Evolutionary conservation across 2,113 vertebrate genomes (phyloP).

Genomic region (Neogobius melanostomus): DNA sequence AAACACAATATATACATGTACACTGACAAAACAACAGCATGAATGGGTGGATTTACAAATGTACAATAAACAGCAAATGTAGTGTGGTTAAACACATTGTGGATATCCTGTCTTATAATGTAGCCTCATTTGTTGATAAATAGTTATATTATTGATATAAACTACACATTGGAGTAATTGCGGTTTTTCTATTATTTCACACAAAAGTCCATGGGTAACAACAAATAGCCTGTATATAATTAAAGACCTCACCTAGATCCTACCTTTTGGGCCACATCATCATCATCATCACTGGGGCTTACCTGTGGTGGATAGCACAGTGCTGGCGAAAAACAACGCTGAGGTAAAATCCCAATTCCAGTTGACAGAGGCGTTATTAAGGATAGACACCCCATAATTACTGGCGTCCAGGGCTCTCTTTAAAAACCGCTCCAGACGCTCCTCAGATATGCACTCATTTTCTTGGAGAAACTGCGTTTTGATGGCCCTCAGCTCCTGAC

Average conservation of each 20-base stretch:
- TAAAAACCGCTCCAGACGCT: constrained; percentile 86
- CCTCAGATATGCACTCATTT: constrained; percentile 86
- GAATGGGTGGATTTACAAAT: too few species aligned
- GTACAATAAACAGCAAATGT: too few species aligned
- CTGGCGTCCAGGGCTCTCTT: constrained; percentile 88
- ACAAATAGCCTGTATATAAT: background rate
- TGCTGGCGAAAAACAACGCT: constrained; percentile 94
- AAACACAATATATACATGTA: too few species aligned
- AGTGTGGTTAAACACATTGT: too few species aligned
- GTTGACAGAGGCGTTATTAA: constrained; percentile 88
- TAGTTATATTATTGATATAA: background rate
- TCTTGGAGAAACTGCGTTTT: constrained; percentile 88
- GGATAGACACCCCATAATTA: constrained; percentile 93
- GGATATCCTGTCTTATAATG: too few species aligned
- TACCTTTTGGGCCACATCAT: constrained; percentile 1
- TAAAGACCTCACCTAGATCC: background rate
- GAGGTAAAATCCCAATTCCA: constrained; percentile 99
- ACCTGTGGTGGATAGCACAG: constrained; percentile 96
- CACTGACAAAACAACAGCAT: too few species aligned
- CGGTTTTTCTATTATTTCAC: background rate
- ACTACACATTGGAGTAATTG: background rate
- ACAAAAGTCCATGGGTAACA: background rate
- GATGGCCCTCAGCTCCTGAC: constrained; percentile 84
- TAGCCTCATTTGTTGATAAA: too few species aligned
- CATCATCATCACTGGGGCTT: constrained; percentile 38